Conservation (phyloP, 2,113 vertebrate species). For the Strix aluco region DNA sequence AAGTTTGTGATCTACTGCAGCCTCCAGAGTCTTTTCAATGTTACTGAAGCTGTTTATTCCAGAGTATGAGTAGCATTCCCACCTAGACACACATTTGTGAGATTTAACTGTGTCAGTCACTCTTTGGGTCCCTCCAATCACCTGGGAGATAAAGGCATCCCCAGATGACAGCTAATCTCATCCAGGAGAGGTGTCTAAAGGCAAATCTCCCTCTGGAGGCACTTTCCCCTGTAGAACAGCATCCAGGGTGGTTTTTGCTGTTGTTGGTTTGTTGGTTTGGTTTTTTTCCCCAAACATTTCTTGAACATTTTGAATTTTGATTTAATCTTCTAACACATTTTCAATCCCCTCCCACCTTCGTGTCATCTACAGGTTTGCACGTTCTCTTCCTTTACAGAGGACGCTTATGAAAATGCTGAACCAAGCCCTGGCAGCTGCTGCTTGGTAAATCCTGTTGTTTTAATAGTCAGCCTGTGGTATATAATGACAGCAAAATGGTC, state of each 20-base stretch:
- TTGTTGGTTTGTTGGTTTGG: not conserved
- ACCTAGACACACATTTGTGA: not conserved
- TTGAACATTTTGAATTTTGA: not conserved
- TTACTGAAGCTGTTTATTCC: not conserved
- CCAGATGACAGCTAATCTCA: not conserved
- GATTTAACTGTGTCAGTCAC: not conserved
- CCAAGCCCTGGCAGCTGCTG: not conserved
- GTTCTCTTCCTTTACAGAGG: not conserved
- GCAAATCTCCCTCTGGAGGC: not conserved
- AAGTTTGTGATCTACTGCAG: not conserved
- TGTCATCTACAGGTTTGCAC: not conserved
- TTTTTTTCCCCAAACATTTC: accelerated
- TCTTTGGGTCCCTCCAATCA: not conserved
- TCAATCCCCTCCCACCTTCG: not conserved
- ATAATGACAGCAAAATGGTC: not conserved
- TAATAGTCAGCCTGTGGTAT: not conserved
- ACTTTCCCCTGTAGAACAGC: not conserved
- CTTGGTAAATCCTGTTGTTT: not conserved
- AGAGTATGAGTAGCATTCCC: not conserved
- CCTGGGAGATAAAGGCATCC: not conserved
- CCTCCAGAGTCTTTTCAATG: not conserved
- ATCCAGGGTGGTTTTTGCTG: not conserved
- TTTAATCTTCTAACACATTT: not conserved
- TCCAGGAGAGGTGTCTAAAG: not conserved
- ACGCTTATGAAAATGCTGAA: not conserved